phyloP scores from a whole-genome alignment of 2,113 vertebrate genomes.

The Gasterosteus nipponicus region DNA sequence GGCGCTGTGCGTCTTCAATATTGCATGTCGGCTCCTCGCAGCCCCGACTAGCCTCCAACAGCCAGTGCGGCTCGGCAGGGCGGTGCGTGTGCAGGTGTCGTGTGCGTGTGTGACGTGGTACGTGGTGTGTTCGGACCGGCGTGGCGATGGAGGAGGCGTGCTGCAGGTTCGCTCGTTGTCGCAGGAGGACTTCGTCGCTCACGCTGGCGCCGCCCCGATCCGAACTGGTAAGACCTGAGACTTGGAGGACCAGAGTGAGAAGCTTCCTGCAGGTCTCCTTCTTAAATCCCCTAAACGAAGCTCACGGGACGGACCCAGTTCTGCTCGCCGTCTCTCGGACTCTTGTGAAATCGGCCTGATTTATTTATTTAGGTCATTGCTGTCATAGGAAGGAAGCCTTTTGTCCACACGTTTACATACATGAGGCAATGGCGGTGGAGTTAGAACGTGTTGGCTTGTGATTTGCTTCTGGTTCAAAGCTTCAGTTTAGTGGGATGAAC shows the following conservation, averaged over 20 bases:
- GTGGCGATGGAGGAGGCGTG: slow-evolving; percentile 60
- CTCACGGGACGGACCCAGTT: not conserved
- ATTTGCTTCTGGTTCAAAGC: not conserved
- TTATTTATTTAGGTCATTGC: not conserved
- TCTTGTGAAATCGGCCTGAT: not conserved
- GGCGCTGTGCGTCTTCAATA: slow-evolving; percentile 67
- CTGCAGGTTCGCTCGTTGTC: slow-evolving; percentile 47
- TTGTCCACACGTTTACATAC: too few species aligned
- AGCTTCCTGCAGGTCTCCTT: not conserved
- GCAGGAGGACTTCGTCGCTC: slow-evolving; percentile 65
- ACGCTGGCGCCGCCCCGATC: slow-evolving; percentile 29
- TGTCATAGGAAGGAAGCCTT: too few species aligned
- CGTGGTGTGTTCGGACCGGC: not conserved
- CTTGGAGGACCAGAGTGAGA: not conserved
- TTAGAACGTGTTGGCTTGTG: not conserved
- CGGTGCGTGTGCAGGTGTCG: not conserved
- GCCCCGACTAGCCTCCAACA: slow-evolving; percentile 11
- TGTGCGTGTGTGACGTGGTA: too few species aligned
- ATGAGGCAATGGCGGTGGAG: too few species aligned
- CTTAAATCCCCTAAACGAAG: not conserved
- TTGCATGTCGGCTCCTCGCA: slow-evolving; percentile 61
- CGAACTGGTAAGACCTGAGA: slow-evolving; percentile 65
- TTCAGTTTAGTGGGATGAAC: not conserved
- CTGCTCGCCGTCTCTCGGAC: not conserved
- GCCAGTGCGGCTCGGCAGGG: slow-evolving; percentile 8